These are phyloP conservation scores for Heliconius ismenius DNA, from an alignment of 2,888 invertebrate genomes.

Conservation along the genomic window DNA sequence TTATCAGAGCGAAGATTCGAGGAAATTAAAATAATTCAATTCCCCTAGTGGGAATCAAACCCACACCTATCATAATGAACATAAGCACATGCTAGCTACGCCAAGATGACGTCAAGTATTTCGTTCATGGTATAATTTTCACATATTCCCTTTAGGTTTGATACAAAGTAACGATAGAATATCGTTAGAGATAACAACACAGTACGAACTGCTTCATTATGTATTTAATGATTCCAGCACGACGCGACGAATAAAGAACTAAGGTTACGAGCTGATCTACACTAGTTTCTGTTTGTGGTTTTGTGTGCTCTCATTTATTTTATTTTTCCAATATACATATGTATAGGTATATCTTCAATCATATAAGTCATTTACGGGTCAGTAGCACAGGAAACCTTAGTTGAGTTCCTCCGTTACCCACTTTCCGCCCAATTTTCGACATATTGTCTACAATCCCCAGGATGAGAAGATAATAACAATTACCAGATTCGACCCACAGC, in stretches of 20 bases:
- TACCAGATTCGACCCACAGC: not conserved
- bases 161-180: constrained; percentile 20
- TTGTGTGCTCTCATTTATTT: not conserved
- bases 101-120: not conserved
- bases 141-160: constrained; percentile 10
- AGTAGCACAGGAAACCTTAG: no score
- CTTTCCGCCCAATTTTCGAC: not conserved
- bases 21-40: not conserved
- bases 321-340: not conserved
- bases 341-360: no score
- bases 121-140: constrained; percentile 12
- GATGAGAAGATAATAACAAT: no score
- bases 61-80: not conserved
- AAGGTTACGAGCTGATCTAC: not conserved
- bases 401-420: no score
- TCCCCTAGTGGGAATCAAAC: not conserved
- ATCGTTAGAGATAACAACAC: constrained; percentile 30
- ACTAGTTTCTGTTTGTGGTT: not conserved
- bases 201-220: constrained; percentile 25
- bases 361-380: no score
- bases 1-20: not conserved
- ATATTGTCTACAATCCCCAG: not conserved
- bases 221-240: constrained; percentile 31
- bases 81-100: not conserved
- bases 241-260: constrained; percentile 9